These are phyloP conservation scores for Penaeus vannamei DNA, from an alignment of 1,140 invertebrate genomes.

Conservation along the genomic window DNA sequence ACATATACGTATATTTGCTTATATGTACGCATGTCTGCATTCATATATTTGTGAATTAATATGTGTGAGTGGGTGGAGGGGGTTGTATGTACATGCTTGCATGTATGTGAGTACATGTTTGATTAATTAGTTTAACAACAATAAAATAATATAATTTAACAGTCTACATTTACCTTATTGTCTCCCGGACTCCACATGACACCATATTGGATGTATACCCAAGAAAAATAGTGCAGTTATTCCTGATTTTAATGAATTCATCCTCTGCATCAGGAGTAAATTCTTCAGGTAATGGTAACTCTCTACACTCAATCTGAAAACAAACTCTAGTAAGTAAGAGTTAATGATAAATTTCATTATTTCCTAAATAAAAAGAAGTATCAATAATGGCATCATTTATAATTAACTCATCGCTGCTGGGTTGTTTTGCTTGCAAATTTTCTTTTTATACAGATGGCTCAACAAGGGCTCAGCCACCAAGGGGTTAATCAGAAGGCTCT, in stretches of 20 bases:
- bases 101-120: no score
- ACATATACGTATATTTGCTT: no score
- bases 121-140: no score
- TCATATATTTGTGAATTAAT: no score
- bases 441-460: no score
- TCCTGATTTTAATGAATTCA: conserved; percentile 83
- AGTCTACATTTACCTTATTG: conserved; percentile 74
- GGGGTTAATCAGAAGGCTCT: no score
- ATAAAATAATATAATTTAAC: no score
- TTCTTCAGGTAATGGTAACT: conserved; percentile 78
- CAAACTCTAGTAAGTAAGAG: conserved; percentile 4
- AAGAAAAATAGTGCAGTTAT: conserved; percentile 95
- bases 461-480: no score
- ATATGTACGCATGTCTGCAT: no score
- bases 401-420: background rate
- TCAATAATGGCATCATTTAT: background rate
- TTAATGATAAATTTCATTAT: no score
- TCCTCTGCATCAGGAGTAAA: conserved; percentile 81
- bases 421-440: background rate
- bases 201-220: conserved; percentile 99
- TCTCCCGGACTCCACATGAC: conserved; percentile 94
- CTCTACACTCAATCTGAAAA: conserved; percentile 75
- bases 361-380: background rate
- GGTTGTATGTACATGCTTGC: background rate
- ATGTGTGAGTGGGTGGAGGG: no score